These are phyloP conservation scores for Zaprionus gabonicus DNA, from an alignment of 1,140 invertebrate genomes.

Conservation along the genomic window DNA sequence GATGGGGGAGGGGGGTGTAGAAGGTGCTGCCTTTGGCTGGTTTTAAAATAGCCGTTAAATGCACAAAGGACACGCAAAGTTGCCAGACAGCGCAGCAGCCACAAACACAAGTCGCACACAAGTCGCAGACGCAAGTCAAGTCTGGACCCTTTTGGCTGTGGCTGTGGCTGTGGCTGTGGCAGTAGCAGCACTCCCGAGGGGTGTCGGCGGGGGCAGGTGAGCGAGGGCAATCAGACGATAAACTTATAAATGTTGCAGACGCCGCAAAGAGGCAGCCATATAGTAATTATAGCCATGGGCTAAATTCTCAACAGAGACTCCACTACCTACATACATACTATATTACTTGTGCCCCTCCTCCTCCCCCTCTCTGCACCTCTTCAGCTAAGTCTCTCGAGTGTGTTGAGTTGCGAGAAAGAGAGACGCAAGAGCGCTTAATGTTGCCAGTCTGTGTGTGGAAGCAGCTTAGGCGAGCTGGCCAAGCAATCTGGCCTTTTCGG, in stretches of 20 bases:
- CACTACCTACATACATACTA: conserved; percentile 16
- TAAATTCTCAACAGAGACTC: conserved; percentile 56
- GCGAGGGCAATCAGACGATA: conserved; percentile 75
- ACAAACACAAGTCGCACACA: conserved; percentile 17
- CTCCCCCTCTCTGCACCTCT: neutral
- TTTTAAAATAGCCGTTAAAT: conserved; percentile 79
- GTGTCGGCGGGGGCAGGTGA: conserved; percentile 40
- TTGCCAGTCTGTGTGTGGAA: conserved; percentile 17
- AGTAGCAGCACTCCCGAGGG: conserved; percentile 30
- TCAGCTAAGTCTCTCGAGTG: neutral
- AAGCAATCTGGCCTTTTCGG: conserved; percentile 18
- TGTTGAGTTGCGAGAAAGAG: conserved; percentile 1
- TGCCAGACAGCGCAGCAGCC: conserved; percentile 41
- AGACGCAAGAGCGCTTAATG: conserved; percentile 27
- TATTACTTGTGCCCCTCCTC: conserved; percentile 25
- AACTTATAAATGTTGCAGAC: conserved; percentile 82
- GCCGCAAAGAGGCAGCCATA: conserved; percentile 72
- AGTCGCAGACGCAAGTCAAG: conserved; percentile 20
- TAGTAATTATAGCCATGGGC: conserved; percentile 78
- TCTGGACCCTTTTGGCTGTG: conserved; percentile 39
- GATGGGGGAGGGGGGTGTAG: neutral
- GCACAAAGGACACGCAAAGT: conserved; percentile 79
- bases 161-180: conserved; percentile 1
- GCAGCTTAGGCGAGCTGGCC: conserved; percentile 10
- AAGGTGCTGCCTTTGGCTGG: conserved; percentile 15